Conservation (phyloP, 2,113 vertebrate genomes). For the Ariopsis seemanni region DNA sequence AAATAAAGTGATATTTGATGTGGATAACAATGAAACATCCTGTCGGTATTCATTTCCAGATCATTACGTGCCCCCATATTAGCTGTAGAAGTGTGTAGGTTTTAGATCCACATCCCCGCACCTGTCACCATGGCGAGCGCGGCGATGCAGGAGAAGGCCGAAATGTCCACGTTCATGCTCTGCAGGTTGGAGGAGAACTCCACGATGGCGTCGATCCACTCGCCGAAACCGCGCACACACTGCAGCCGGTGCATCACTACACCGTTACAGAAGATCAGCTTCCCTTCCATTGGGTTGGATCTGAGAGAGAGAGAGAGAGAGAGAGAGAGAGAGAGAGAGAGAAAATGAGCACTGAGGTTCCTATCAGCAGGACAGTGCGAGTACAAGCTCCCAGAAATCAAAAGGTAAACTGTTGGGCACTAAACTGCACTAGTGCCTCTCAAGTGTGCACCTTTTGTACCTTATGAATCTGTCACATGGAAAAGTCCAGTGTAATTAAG, state of each 20-base stretch:
- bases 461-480: background rate
- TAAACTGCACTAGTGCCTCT: background rate
- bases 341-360: background rate
- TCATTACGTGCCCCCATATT: no score
- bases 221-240: constrained; percentile 96
- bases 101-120: constrained; percentile 65
- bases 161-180: constrained; percentile 98
- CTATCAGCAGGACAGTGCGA: background rate
- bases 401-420: background rate
- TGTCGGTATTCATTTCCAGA: no score
- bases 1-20: no score
- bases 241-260: constrained; percentile 97
- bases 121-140: constrained; percentile 99
- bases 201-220: constrained; percentile 98
- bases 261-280: constrained; percentile 99
- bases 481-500: background rate
- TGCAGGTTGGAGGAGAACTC: constrained; percentile 98
- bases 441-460: background rate
- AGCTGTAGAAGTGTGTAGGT: background rate
- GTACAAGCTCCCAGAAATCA: background rate
- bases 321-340: no score
- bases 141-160: constrained; percentile 97
- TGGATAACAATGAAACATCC: no score
- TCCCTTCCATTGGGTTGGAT: constrained; percentile 97
- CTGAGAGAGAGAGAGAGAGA: constrained; percentile 64